Percentiles rank a stretch among this genome's conserved stretches.
Conservation (phyloP, 2,888 invertebrate genomes). For the Apocheima hispidaria region DNA sequence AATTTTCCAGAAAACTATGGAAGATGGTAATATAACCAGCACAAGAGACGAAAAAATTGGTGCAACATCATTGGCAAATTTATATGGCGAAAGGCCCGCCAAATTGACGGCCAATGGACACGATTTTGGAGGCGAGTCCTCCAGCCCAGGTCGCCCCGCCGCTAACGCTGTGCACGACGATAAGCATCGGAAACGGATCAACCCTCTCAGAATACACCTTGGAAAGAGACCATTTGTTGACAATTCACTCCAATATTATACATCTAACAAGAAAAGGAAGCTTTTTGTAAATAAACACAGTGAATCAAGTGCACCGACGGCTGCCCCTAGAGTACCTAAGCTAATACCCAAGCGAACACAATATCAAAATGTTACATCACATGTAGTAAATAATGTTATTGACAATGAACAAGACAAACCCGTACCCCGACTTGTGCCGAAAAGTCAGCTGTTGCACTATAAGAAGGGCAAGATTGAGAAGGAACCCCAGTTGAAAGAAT, state of each 20-base stretch:
- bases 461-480: constrained; percentile 80
- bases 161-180: constrained; percentile 64
- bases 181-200: constrained; percentile 74
- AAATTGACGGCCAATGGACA: constrained; percentile 78
- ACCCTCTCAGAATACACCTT: constrained; percentile 78
- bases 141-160: constrained; percentile 54
- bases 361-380: constrained; percentile 72
- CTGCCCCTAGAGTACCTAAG: constrained; percentile 71
- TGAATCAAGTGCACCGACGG: constrained; percentile 63
- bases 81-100: constrained; percentile 70
- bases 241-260: constrained; percentile 71
- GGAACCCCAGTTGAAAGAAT: constrained; percentile 83
- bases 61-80: constrained; percentile 67
- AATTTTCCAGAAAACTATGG: constrained; percentile 85
- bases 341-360: constrained; percentile 73
- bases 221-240: constrained; percentile 83
- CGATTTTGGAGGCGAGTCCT: constrained; percentile 63
- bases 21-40: constrained; percentile 82
- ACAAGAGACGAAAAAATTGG: constrained; percentile 77
- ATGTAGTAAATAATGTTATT: constrained; percentile 55
- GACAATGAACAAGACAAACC: constrained; percentile 78
- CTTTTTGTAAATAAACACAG: constrained; percentile 63
- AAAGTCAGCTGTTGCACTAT: constrained; percentile 77
- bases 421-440: constrained; percentile 79
- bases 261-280: constrained; percentile 72